These are phyloP conservation scores for Drosophila oshimai DNA, from an alignment of 1,140 invertebrate species.

Conservation along the genomic window DNA sequence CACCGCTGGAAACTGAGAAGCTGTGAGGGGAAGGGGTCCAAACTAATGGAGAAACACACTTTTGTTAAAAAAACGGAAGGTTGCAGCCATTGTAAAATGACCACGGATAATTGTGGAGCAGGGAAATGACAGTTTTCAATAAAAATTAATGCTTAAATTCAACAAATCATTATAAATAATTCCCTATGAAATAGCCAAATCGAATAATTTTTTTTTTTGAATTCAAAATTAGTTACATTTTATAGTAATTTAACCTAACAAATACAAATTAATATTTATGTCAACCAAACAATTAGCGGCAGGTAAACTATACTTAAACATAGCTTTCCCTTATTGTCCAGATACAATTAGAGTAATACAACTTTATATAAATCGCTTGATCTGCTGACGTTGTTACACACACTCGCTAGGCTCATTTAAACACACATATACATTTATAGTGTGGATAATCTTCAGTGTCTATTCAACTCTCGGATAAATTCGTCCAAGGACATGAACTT, in stretches of 20 bases:
- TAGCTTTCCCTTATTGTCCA: background rate
- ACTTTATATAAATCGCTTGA: background rate
- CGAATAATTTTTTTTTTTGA: no score
- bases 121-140: background rate
- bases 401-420: background rate
- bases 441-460: constrained; percentile 52
- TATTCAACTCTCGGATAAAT: constrained; percentile 66
- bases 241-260: no score
- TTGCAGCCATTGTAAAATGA: background rate
- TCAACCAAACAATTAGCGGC: no score
- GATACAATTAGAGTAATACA: background rate
- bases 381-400: constrained; percentile 4
- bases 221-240: no score
- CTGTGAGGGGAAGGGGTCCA: background rate
- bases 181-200: no score
- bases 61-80: constrained; percentile 1
- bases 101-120: background rate
- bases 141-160: no score
- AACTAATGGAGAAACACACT: constrained; percentile 8
- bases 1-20: constrained; percentile 19
- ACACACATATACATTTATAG: constrained; percentile 5
- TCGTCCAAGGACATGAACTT: constrained; percentile 63
- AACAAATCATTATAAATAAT: no score
- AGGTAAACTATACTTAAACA: background rate
- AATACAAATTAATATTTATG: no score